A percentile compares a stretch with the other conserved stretches of the same genome.
These are phyloP conservation scores for Lasioglossum figueresi DNA, from an alignment of 2,888 invertebrate genomes.

Conservation along the genomic window DNA sequence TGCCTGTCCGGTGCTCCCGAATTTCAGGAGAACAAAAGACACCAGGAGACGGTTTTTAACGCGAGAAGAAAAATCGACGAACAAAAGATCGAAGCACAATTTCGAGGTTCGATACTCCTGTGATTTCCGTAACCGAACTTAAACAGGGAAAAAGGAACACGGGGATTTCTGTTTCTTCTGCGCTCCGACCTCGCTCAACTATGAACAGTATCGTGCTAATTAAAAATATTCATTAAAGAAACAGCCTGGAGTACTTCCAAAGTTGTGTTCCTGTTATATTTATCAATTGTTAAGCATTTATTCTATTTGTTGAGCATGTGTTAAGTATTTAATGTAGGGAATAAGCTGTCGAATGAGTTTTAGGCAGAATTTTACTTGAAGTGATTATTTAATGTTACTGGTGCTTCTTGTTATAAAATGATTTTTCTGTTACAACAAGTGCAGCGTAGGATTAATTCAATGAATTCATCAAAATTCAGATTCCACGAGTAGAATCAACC, in stretches of 20 bases:
- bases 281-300: not conserved
- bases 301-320: no score
- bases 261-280: not conserved
- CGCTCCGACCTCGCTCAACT: conserved; percentile 42
- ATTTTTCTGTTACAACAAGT: not conserved
- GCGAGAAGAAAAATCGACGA: not conserved
- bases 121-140: conserved; percentile 9
- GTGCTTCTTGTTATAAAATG: not conserved
- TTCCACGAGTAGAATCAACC: not conserved
- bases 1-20: conserved; percentile 71
- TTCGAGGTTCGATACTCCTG: conserved; percentile 36
- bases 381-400: not conserved
- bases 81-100: conserved; percentile 48
- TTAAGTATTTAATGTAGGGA: not conserved
- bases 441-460: not conserved
- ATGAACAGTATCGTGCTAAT: not conserved
- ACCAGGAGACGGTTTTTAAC: conserved; percentile 17
- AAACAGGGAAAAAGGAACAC: not conserved
- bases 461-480: not conserved
- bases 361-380: not conserved
- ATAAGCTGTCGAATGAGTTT: not conserved
- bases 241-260: not conserved
- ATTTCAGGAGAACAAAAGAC: conserved; percentile 37
- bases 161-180: conserved; percentile 15
- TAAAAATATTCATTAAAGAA: not conserved